Conservation (phyloP, 2,113 vertebrate species). For the Trematocara marginatum region DNA sequence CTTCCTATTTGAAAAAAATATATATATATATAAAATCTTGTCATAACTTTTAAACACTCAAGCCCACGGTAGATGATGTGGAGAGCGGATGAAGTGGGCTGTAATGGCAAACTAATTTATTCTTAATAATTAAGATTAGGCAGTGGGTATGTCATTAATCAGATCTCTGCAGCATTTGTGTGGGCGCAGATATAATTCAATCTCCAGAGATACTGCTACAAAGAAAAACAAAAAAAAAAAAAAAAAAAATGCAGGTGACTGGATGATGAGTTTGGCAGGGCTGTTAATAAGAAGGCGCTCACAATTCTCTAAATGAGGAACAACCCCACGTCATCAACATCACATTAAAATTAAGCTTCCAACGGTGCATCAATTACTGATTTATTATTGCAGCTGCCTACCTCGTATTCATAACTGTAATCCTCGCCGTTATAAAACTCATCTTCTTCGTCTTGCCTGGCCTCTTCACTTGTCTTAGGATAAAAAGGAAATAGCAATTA, state of each 20-base stretch:
- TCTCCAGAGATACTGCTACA: not conserved
- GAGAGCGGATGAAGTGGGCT: not conserved
- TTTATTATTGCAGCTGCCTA: constrained; percentile 17
- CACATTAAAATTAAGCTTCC: constrained; percentile 1
- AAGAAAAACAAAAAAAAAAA: not conserved
- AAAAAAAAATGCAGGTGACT: accelerated
- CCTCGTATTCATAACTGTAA: constrained; percentile 66
- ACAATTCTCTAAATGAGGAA: not conserved
- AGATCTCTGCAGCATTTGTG: constrained; percentile 1
- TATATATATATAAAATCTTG: not conserved
- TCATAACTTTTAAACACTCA: not conserved
- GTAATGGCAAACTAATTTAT: constrained; percentile 20
- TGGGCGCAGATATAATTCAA: constrained; percentile 12
- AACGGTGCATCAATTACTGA: constrained; percentile 12
- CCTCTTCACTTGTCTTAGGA: constrained; percentile 25
- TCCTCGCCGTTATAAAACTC: constrained; percentile 46
- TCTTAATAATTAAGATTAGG: constrained; percentile 31
- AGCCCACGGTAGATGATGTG: not conserved
- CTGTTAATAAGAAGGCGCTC: constrained; percentile 11
- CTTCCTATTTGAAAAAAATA: constrained; percentile 31
- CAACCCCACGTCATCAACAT: constrained; percentile 6
- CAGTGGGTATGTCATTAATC: constrained; percentile 59
- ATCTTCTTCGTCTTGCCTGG: constrained; percentile 3
- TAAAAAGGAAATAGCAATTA: not conserved
- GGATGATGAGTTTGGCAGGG: constrained; percentile 25